A percentile compares a stretch with the other conserved stretches of the same genome.
These are phyloP conservation scores for Myrmecobius fasciatus DNA, from an alignment of 2,113 vertebrate species.

Conservation along the genomic window DNA sequence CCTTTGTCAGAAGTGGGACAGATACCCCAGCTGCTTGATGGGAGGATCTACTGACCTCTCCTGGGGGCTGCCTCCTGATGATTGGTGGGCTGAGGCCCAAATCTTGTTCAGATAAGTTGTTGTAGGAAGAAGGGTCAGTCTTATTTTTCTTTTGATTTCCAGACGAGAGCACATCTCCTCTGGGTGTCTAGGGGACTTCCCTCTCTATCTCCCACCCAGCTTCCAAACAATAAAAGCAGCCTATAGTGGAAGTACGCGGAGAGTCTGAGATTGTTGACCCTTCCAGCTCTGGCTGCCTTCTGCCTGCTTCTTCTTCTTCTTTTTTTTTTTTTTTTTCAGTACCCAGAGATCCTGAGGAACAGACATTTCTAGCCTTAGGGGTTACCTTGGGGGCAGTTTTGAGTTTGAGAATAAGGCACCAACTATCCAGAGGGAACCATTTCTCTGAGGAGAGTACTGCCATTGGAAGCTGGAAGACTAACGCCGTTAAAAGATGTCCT, in stretches of 20 bases:
- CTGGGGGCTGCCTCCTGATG: background rate
- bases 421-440: background rate
- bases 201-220: background rate
- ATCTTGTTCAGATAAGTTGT: background rate
- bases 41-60: background rate
- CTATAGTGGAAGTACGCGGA: background rate
- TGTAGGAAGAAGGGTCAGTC: background rate
- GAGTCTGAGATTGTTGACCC: background rate
- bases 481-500: background rate
- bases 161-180: background rate
- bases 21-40: background rate
- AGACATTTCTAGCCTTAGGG: background rate
- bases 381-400: background rate
- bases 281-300: background rate
- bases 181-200: background rate
- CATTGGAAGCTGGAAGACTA: background rate
- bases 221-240: background rate
- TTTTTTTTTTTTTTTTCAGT: too few relatives aligned
- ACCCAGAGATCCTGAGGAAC: background rate
- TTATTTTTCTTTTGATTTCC: slow-evolving; percentile 1
- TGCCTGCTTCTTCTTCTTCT: background rate
- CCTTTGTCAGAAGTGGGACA: background rate
- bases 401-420: background rate
- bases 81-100: background rate
- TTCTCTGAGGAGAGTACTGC: background rate